Evolutionary conservation across 2,797 vertebrate species (phyloP), one percentile per base, ranked within the genome.

Genomic region (Liparis tanakae): DNA sequence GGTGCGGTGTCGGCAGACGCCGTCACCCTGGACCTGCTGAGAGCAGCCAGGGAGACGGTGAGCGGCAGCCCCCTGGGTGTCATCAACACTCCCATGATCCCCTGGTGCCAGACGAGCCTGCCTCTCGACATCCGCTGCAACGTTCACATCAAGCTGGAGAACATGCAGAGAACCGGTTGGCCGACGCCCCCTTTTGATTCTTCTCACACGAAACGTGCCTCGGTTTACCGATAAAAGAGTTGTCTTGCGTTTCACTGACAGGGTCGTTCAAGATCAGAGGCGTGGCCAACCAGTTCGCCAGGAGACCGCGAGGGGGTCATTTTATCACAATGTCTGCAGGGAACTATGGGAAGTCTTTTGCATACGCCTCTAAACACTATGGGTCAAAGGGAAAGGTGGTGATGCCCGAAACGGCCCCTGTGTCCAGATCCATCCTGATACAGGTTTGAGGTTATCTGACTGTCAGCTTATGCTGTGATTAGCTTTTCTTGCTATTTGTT

Each of bases 191-290:
- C 25, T 30, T 25, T 36, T 15, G 2, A 56, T 13, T 66, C 5
- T 7, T 13, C 15, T 65, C 15, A 30, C 25, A 7, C 6, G 5
- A 1, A 9, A 13, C 15, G 0, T 20, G 30, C 10, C 15, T 69
- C 6, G 0, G 12, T 15, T 56, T 3, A 0, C 18, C 4, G 4
- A 33, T 61, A 30, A 34, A 30, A 56, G 2, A 37, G 2, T 1
- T 44, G 57, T 54, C 5, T 59, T 72, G 3, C 2, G 2, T 81
- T 60, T 67, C 0, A 65, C 76, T 48, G 7, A 56, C 84, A 96
- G 94, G 95, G 1, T 95, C 95, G 0, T 96, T 95, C 81, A 96
- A 96, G 83, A 94, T 96, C 61, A 89, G 94, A 87, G 95, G 94
- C 10, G 94, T 95, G 53, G 93, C 94, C 67, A 94, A 94, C 90